phyloP scores from a whole-genome alignment of 2,797 vertebrate species.

The Micrastur ruficollis region DNA sequence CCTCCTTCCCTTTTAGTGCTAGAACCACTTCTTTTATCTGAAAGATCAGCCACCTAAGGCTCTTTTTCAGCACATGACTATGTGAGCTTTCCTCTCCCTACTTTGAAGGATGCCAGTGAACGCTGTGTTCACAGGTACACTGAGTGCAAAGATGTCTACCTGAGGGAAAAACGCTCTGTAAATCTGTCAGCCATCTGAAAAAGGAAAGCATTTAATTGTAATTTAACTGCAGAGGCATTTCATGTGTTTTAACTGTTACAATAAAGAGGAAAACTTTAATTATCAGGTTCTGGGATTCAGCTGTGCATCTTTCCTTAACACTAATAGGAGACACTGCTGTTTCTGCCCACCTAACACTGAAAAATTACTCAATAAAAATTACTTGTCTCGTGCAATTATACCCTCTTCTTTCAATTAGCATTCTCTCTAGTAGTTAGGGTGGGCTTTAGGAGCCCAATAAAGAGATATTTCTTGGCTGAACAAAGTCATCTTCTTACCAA shows the following conservation, averaged over 20 bases:
- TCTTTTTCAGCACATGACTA: not conserved
- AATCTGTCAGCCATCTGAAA: not conserved
- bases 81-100: not conserved
- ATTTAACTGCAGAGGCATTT: not conserved
- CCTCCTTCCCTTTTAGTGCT: slow-evolving; percentile 52
- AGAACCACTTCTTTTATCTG: slow-evolving; percentile 49
- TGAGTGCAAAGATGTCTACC: not conserved
- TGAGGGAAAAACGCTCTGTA: not conserved
- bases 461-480: slow-evolving; percentile 18
- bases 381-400: slow-evolving; percentile 60
- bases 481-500: slow-evolving; percentile 38
- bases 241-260: not conserved
- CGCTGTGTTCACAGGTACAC: not conserved
- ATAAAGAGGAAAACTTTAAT: slow-evolving; percentile 29
- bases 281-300: slow-evolving; percentile 26
- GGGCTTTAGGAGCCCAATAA: not conserved
- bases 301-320: not conserved
- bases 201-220: not conserved
- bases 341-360: slow-evolving; percentile 54
- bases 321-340: not conserved
- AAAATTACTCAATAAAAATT: slow-evolving; percentile 67
- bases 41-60: slow-evolving; percentile 52
- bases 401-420: slow-evolving; percentile 57
- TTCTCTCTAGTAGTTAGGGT: not conserved
- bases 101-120: not conserved